A percentile compares a stretch with the other conserved stretches of the same genome.
Conservation (phyloP, 2,888 invertebrate species). For the Apotomis capreana region DNA sequence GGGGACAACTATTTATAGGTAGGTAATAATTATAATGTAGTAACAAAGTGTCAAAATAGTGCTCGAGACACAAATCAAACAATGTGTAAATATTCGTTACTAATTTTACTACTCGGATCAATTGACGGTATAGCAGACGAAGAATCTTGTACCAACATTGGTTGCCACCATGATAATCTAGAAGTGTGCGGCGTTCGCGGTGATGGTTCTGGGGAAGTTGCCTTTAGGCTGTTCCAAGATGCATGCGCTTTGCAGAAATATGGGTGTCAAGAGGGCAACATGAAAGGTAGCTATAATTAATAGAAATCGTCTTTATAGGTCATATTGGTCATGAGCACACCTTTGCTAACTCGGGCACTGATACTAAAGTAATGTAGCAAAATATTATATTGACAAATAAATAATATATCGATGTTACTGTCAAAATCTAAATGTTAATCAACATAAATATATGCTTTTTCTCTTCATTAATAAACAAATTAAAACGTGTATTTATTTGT, state of each 20-base stretch:
- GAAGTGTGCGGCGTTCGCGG: slow-evolving; percentile 10
- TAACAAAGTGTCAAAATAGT: too few relatives aligned
- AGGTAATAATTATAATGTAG: neutral
- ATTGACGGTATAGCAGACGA: neutral
- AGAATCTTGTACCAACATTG: neutral
- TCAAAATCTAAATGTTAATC: too few relatives aligned
- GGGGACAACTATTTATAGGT: too few relatives aligned
- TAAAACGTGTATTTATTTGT: too few relatives aligned
- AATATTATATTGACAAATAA: too few relatives aligned
- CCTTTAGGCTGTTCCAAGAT: slow-evolving; percentile 12
- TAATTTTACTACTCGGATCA: neutral
- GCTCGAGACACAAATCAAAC: neutral
- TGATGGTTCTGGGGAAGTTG: neutral
- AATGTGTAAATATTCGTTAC: slow-evolving; percentile 11
- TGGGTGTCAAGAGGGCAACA: slow-evolving; percentile 5
- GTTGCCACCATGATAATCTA: slow-evolving; percentile 6
- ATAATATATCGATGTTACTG: too few relatives aligned
- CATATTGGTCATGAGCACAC: too few relatives aligned
- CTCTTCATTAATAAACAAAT: too few relatives aligned
- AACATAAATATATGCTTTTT: too few relatives aligned
- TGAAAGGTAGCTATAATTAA: slow-evolving; percentile 1
- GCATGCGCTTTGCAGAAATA: slow-evolving; percentile 21
- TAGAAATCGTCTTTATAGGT: too few relatives aligned
- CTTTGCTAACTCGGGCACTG: too few relatives aligned
- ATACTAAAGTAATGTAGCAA: too few relatives aligned